A percentile compares a stretch with the other conserved stretches of the same genome.
Evolutionary conservation across 2,113 vertebrate genomes (phyloP).

Genomic region (Rissa tridactyla): DNA sequence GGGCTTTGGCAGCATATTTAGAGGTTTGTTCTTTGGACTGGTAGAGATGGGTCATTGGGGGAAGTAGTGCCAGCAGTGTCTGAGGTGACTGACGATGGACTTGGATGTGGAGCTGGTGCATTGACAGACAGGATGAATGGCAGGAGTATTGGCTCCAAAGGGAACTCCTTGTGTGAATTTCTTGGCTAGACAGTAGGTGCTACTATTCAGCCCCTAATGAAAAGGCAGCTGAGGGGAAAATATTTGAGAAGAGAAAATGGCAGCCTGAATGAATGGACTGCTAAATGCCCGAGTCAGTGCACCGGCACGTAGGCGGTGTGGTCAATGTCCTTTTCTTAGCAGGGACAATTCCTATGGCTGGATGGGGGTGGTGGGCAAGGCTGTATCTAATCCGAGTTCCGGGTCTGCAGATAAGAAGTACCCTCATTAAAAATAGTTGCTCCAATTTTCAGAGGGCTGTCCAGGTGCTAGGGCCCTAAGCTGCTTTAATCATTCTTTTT

Average conservation of each 20-base stretch:
- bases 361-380: neutral
- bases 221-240: constrained; percentile 2
- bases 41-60: neutral
- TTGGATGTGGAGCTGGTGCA: neutral
- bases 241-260: neutral
- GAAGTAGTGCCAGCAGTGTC: neutral
- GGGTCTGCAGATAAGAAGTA: neutral
- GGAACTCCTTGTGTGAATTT: neutral
- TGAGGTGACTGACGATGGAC: neutral
- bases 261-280: neutral
- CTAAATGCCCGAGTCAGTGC: neutral
- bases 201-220: neutral
- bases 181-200: constrained; percentile 16
- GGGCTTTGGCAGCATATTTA: neutral
- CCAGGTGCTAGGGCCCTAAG: neutral
- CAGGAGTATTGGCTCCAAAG: neutral
- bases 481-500: neutral
- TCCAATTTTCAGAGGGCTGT: neutral
- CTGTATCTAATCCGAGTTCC: neutral
- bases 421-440: neutral
- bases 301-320: neutral
- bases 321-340: neutral
- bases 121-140: neutral
- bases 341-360: neutral
- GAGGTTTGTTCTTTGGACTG: neutral